Evolutionary conservation across 2,797 vertebrate species (phyloP).

Genomic region (Anisognathus igniventris): DNA sequence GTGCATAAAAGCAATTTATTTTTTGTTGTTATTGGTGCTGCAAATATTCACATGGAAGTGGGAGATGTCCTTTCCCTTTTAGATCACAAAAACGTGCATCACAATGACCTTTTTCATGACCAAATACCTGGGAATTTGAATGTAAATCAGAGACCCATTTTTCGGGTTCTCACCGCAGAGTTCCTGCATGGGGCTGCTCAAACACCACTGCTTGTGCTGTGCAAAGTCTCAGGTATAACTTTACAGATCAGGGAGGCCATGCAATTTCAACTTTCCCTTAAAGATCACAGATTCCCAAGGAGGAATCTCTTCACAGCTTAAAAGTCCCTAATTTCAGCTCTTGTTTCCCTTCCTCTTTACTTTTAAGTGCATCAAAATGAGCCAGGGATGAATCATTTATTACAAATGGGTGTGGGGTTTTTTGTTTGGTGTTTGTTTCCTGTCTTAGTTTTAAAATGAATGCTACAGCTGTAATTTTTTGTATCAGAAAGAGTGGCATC

Average conservation of each 20-base stretch:
- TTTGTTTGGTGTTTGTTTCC: not conserved
- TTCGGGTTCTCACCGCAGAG: not conserved
- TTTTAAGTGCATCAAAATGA: not conserved
- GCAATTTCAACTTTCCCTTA: not conserved
- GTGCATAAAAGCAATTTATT: not conserved
- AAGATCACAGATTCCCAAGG: not conserved
- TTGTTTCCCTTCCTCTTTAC: not conserved
- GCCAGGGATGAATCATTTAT: not conserved
- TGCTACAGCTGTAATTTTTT: not conserved
- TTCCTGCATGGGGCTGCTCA: not conserved
- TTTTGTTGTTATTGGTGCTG: accelerated
- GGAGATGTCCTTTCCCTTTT: not conserved
- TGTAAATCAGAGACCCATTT: not conserved
- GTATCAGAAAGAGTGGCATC: not conserved
- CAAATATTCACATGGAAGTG: not conserved
- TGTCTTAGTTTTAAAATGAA: not conserved
- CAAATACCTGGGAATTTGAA: not conserved
- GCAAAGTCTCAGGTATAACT: not conserved
- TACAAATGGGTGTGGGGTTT: not conserved
- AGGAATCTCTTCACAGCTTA: not conserved
- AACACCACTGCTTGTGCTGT: not conserved
- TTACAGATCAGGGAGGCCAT: not conserved
- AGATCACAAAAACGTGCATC: not conserved
- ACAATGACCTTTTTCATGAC: not conserved
- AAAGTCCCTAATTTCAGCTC: not conserved